phyloP scores from a whole-genome alignment of 2,113 vertebrate species.

The Chaetura pelagica region DNA sequence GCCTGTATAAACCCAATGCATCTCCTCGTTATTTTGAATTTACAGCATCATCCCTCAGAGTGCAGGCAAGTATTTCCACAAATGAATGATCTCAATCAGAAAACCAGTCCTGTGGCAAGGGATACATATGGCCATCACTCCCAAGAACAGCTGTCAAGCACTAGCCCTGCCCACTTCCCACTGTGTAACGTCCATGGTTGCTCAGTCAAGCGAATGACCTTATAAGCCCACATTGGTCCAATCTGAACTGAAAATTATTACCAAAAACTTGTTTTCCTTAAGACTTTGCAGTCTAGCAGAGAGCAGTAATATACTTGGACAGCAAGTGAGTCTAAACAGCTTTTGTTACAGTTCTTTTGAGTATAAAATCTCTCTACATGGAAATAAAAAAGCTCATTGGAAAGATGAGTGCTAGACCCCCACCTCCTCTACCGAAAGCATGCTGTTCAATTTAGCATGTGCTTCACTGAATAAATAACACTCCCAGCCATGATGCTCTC shows the following conservation, averaged over 20 bases:
- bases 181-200: constrained; percentile 31
- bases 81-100: constrained; percentile 66
- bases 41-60: constrained; percentile 47
- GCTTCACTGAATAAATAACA: constrained; percentile 66
- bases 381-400: constrained; percentile 22
- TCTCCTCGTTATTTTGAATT: constrained; percentile 5
- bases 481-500: constrained; percentile 49
- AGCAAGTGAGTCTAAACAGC: not conserved
- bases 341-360: constrained; percentile 36
- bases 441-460: constrained; percentile 60
- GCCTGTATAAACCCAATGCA: not conserved
- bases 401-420: constrained; percentile 26
- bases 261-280: constrained; percentile 33
- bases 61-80: constrained; percentile 22
- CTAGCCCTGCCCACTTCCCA: constrained; percentile 63
- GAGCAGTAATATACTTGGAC: not conserved
- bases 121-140: constrained; percentile 67
- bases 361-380: not conserved
- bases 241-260: constrained; percentile 31
- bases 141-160: constrained; percentile 68
- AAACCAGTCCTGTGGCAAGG: constrained; percentile 62
- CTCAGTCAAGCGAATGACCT: constrained; percentile 67
- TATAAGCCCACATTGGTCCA: constrained; percentile 39
- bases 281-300: not conserved
- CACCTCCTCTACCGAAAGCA: constrained; percentile 16